phyloP scores from a whole-genome alignment of 1,140 invertebrate genomes.

The Zaprionus africanus region DNA sequence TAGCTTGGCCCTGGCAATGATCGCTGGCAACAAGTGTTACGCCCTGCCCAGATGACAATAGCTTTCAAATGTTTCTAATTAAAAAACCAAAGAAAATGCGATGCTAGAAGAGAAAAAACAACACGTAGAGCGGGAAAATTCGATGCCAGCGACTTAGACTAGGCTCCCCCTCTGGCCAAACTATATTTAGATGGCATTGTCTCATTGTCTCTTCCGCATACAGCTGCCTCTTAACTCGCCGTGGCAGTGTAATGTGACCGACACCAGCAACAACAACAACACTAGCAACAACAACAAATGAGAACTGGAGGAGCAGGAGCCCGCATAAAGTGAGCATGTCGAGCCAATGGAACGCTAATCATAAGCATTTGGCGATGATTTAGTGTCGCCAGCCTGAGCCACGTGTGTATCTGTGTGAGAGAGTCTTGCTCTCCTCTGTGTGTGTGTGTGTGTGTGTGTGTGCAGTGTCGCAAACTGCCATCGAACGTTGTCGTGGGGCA shows the following conservation, averaged over 20 bases:
- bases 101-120: constrained; percentile 18
- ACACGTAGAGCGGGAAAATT: constrained; percentile 16
- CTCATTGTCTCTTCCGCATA: constrained; percentile 7
- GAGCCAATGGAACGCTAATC: constrained; percentile 62
- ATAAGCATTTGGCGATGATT: constrained; percentile 79
- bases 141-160: neutral
- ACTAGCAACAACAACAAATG: neutral
- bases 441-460: neutral
- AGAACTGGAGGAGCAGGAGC: constrained; percentile 10
- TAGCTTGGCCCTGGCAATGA: constrained; percentile 65
- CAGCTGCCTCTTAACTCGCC: constrained; percentile 74
- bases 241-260: constrained; percentile 68
- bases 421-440: neutral
- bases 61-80: constrained; percentile 82
- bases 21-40: constrained; percentile 74
- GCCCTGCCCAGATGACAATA: constrained; percentile 60
- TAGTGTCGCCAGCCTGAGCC: constrained; percentile 70
- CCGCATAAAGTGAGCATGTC: constrained; percentile 57
- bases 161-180: neutral
- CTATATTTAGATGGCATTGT: constrained; percentile 58
- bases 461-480: constrained; percentile 25
- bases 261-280: constrained; percentile 19
- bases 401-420: constrained; percentile 52
- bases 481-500: constrained; percentile 18
- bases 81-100: constrained; percentile 59